These are phyloP conservation scores for Mesochorus sp. DNA, from an alignment of 2,888 invertebrate genomes.

Conservation along the genomic window DNA sequence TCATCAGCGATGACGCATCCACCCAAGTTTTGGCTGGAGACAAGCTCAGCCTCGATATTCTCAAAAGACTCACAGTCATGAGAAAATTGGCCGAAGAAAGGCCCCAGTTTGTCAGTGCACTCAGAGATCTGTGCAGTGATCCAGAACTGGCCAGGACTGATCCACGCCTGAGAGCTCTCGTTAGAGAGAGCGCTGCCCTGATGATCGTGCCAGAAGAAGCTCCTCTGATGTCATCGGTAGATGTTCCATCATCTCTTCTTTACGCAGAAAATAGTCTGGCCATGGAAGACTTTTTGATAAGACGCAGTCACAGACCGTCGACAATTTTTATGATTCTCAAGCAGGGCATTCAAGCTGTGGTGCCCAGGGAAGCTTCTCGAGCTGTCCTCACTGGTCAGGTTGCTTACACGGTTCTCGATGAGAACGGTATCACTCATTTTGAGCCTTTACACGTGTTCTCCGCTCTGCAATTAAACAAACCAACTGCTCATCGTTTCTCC, in stretches of 20 bases:
- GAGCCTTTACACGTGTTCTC: conserved; percentile 90
- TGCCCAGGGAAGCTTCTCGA: conserved; percentile 89
- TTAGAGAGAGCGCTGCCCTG: conserved; percentile 88
- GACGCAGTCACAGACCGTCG: conserved; percentile 84
- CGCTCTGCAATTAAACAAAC: conserved; percentile 87
- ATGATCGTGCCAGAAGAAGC: conserved; percentile 87
- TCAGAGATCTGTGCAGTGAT: conserved; percentile 86
- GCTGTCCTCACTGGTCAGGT: conserved; percentile 89
- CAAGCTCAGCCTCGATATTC: conserved; percentile 85
- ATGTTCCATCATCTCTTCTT: conserved; percentile 88
- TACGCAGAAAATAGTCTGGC: conserved; percentile 88
- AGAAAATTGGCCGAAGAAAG: conserved; percentile 87
- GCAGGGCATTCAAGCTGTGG: conserved; percentile 89
- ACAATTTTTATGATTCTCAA: conserved; percentile 88
- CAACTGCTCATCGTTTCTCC: conserved; percentile 86
- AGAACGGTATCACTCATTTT: conserved; percentile 89
- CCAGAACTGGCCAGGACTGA: conserved; percentile 88
- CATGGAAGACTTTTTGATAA: conserved; percentile 89
- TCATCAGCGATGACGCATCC: conserved; percentile 84
- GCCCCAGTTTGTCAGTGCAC: conserved; percentile 85
- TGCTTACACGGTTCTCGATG: conserved; percentile 90
- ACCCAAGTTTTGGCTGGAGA: conserved; percentile 85
- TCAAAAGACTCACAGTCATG: conserved; percentile 89
- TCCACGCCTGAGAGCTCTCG: conserved; percentile 87
- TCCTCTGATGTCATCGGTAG: conserved; percentile 86